A percentile compares a stretch with the other conserved stretches of the same genome.
Evolutionary conservation across 2,113 vertebrate species (phyloP).

Genomic region (Scophthalmus maximus): DNA sequence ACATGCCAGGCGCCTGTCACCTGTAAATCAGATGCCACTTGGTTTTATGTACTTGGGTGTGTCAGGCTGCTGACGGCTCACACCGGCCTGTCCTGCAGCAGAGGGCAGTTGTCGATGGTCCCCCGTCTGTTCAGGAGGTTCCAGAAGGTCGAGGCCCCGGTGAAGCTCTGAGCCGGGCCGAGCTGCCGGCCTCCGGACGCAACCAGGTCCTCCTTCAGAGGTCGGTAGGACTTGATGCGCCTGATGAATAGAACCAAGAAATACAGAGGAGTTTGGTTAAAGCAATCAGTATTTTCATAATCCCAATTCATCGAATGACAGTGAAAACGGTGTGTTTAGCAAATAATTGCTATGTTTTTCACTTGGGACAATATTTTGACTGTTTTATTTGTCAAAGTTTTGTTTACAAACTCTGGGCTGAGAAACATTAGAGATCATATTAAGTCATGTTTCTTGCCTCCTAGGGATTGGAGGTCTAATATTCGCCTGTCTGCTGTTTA

Average conservation of each 20-base stretch:
- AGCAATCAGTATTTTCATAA: no score
- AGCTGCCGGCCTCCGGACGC: conserved; percentile 26
- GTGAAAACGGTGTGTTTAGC: no score
- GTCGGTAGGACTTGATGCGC: conserved; percentile 74
- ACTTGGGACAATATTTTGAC: no score
- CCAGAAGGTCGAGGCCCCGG: conserved; percentile 79
- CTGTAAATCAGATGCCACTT: conserved; percentile 11
- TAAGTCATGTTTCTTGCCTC: no score
- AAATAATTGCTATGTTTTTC: no score
- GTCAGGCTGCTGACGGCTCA: conserved; percentile 53
- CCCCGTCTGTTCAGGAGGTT: conserved; percentile 73
- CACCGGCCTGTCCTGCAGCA: conserved; percentile 83
- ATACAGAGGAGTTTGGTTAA: no score
- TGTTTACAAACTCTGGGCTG: no score
- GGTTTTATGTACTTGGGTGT: conserved; percentile 15
- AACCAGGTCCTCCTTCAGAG: conserved; percentile 57
- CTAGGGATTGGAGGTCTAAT: no score
- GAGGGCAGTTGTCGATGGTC: conserved; percentile 82
- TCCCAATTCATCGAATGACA: no score
- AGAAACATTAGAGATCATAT: no score
- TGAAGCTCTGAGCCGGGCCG: conserved; percentile 32
- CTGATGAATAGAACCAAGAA: conserved; percentile 73
- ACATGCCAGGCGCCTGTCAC: conserved; percentile 18
- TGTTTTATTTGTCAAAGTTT: no score
- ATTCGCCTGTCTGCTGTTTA: no score